Percentiles rank a stretch among this genome's conserved stretches.
phyloP scores from a whole-genome alignment of 2,113 vertebrate genomes.

The Ptyas mucosa region DNA sequence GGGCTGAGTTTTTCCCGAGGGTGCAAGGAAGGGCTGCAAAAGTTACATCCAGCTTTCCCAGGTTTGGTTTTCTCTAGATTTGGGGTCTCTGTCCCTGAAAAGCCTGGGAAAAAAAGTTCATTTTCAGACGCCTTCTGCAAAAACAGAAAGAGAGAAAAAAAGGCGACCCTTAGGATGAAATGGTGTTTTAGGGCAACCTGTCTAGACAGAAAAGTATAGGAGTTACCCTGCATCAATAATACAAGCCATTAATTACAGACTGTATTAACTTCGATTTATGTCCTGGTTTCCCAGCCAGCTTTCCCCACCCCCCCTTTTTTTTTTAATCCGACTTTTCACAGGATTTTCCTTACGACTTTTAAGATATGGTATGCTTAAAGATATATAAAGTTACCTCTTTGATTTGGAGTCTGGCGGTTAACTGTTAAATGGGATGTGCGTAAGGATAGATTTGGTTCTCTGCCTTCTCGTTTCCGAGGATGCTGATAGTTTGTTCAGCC shows the following conservation, averaged over 20 bases:
- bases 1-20: background rate
- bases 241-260: background rate
- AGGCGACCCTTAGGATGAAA: background rate
- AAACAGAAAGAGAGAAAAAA: background rate
- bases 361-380: background rate
- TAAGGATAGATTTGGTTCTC: background rate
- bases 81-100: background rate
- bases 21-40: background rate
- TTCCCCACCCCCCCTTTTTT: background rate
- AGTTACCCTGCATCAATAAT: background rate
- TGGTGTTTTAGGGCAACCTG: background rate
- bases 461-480: background rate
- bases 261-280: background rate
- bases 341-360: no score
- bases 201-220: background rate
- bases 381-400: background rate
- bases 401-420: background rate
- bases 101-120: background rate
- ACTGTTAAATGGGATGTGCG: background rate
- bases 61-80: background rate
- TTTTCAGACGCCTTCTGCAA: background rate
- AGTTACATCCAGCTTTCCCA: background rate
- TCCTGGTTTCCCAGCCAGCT: no score
- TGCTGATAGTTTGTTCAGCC: background rate
- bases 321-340: background rate